phyloP scores from a whole-genome alignment of 2,113 vertebrate genomes.

The Plecotus auritus region DNA sequence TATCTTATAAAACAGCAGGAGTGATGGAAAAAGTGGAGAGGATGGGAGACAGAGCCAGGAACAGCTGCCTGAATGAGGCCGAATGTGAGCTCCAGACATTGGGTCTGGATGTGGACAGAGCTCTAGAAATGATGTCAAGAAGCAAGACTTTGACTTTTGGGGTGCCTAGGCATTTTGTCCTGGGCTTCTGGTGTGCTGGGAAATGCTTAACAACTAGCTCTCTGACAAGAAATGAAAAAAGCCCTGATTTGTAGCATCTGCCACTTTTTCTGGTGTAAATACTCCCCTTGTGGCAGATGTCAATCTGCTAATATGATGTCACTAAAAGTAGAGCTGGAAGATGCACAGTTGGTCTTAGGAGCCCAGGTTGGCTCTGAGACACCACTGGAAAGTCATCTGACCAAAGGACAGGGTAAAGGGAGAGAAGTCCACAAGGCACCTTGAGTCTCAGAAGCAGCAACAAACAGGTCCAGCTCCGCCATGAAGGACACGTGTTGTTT shows the following conservation, averaged over 20 bases:
- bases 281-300: rapidly evolving
- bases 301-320: rapidly evolving
- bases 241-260: rapidly evolving
- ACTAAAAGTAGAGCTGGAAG: background rate
- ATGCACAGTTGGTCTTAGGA: rapidly evolving
- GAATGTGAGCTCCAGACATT: rapidly evolving
- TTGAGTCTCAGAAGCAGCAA: rapidly evolving
- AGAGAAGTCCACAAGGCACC: background rate
- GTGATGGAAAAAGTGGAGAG: rapidly evolving
- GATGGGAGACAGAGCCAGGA: rapidly evolving
- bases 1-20: rapidly evolving
- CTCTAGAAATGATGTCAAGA: rapidly evolving
- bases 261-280: background rate
- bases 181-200: rapidly evolving
- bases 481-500: rapidly evolving
- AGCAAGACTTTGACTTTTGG: rapidly evolving
- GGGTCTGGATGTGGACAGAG: rapidly evolving
- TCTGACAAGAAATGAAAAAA: background rate
- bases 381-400: background rate
- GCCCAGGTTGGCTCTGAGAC: background rate
- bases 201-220: background rate
- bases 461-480: rapidly evolving
- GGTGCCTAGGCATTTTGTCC: background rate
- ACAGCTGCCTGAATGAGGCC: background rate
- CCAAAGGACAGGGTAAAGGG: too few species aligned